Percentiles rank a stretch among this genome's conserved stretches.
These are phyloP conservation scores for Scotopteryx bipunctaria DNA, from an alignment of 2,888 invertebrate species.

Conservation along the genomic window DNA sequence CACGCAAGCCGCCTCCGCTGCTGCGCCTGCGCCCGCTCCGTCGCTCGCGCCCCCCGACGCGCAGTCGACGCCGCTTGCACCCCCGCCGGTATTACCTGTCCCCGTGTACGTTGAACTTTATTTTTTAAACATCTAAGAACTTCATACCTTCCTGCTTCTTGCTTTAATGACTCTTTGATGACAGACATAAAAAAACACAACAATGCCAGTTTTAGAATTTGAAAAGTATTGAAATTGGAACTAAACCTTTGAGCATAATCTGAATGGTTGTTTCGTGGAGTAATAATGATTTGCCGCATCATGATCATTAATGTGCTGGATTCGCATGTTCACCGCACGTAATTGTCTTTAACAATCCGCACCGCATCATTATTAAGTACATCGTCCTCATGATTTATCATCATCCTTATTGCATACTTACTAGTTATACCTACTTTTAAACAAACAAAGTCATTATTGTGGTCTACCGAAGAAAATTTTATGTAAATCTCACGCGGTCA, in stretches of 20 bases:
- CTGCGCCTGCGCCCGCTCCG: conserved; percentile 54
- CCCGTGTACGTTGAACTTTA: conserved; percentile 52
- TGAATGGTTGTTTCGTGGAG: conserved; percentile 11
- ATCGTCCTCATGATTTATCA: conserved; percentile 26
- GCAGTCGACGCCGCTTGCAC: conserved; percentile 43
- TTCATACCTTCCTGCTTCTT: conserved; percentile 11
- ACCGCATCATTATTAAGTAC: conserved; percentile 31
- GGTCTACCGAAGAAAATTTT: conserved; percentile 15
- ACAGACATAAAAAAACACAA: background rate
- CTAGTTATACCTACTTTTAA: conserved; percentile 20
- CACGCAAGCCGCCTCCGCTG: conserved; percentile 72
- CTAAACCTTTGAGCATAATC: conserved; percentile 12
- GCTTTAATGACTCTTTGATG: conserved; percentile 2
- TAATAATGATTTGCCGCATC: conserved; percentile 36
- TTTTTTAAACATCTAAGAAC: conserved; percentile 23
- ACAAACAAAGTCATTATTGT: conserved; percentile 32
- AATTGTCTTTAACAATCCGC: conserved; percentile 42
- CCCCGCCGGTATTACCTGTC: conserved; percentile 39
- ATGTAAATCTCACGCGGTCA: too few relatives aligned
- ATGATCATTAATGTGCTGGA: conserved; percentile 39
- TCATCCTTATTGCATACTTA: conserved; percentile 20
- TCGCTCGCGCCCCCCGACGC: conserved; percentile 56
- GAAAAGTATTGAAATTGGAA: background rate
- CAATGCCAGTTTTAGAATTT: background rate
- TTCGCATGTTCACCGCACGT: conserved; percentile 55